Evolutionary conservation across 1,140 invertebrate genomes (phyloP), one percentile per base, ranked within the genome.

Genomic region (Caerostris extrusa): DNA sequence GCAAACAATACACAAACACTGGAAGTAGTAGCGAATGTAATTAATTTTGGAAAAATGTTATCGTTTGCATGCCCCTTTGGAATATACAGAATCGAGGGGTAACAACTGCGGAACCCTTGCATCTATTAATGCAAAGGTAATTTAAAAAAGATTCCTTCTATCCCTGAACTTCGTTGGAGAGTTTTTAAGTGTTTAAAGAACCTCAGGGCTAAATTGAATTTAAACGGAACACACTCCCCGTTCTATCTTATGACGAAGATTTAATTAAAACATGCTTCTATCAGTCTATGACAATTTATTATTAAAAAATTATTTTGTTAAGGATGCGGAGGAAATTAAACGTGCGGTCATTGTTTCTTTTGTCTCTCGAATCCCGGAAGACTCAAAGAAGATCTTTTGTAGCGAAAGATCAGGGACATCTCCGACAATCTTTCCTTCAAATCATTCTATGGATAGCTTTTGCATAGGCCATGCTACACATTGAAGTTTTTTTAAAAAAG

Each of bases 41-140:
- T 83, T 83, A 83, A 83, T 83, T 83, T 83, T 83, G 17, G 55
- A 83, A 83, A 55, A 83, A 83, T 83, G 82, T 83, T 83, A 83
- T 83, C 82, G 14, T 83, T 83, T n/a, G 82, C 14, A 10, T 8
- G n/a, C 71, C n/a, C 19, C 19, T 77, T n/a, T 6, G 61, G 17
- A 34, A 34, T 34, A 34, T 2, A 34, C 34, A 34, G 34, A 34
- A 34, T 34, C 34, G 61, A 53, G 34, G 19, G 10, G n/a, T n/a
- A n/a, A n/a, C n/a, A n/a, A n/a, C n/a, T n/a, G n/a, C n/a, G n/a
- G n/a, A n/a, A 10, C 34, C 34, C 34, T 34, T 34, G 71, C 71
- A 50, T 12, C 71, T 34, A 50, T 77, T 50, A 12, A 50, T 5
- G 19, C 34, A 0, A 34, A 50, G 71, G 34, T 77, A 77, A 77